Evolutionary conservation across 2,888 invertebrate species (phyloP).

Genomic region (Diarsia dahlii): DNA sequence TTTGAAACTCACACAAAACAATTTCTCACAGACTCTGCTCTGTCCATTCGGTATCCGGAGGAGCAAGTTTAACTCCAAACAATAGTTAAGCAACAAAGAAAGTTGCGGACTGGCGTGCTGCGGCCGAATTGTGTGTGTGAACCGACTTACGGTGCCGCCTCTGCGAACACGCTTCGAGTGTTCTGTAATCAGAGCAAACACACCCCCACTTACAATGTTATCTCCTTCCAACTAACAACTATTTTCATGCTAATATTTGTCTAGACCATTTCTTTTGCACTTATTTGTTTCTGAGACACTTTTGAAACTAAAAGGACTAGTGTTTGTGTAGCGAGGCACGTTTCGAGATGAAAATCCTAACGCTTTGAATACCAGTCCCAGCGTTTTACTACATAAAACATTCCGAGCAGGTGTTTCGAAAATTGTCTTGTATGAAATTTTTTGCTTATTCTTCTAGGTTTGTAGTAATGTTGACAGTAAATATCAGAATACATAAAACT

Average conservation of each 20-base stretch:
- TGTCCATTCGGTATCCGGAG: constrained; percentile 86
- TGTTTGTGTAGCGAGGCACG: constrained; percentile 51
- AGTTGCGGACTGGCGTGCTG: constrained; percentile 77
- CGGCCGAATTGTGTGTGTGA: constrained; percentile 78
- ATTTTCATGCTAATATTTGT: constrained; percentile 69
- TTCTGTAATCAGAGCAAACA: constrained; percentile 76
- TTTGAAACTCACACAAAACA: constrained; percentile 88
- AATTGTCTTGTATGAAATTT: constrained; percentile 52
- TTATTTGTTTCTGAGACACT: constrained; percentile 59
- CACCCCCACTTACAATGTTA: constrained; percentile 67
- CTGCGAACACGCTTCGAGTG: constrained; percentile 71
- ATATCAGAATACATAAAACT: constrained; percentile 22
- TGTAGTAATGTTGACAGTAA: constrained; percentile 34
- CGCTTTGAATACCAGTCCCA: constrained; percentile 62
- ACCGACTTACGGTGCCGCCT: constrained; percentile 73
- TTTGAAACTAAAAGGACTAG: constrained; percentile 51
- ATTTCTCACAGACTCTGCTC: constrained; percentile 84
- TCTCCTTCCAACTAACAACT: constrained; percentile 54
- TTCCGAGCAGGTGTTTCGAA: constrained; percentile 56
- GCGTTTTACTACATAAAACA: constrained; percentile 60
- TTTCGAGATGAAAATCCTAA: constrained; percentile 58
- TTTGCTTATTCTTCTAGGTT: constrained; percentile 44
- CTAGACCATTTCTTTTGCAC: constrained; percentile 64
- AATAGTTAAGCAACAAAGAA: constrained; percentile 89
- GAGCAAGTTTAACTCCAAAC: constrained; percentile 86